phyloP scores from a whole-genome alignment of 2,888 invertebrate genomes.

The Mythimna impura region DNA sequence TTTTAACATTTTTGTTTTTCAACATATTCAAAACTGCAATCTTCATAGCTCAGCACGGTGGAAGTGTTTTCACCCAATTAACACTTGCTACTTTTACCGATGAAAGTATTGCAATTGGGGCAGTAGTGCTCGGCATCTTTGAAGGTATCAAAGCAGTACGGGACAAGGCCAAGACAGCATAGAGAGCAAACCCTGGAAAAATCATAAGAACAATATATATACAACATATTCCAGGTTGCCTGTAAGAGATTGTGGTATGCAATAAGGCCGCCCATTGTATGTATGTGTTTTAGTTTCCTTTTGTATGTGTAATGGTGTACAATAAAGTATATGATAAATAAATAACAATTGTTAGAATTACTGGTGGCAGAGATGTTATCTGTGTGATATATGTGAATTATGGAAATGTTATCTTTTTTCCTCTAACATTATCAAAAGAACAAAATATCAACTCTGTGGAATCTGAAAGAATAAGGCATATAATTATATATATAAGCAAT shows the following conservation, averaged over 20 bases:
- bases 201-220: conserved; percentile 4
- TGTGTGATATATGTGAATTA: no score
- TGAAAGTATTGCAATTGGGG: conserved; percentile 87
- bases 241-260: no score
- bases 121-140: conserved; percentile 89
- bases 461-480: not conserved
- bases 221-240: no score
- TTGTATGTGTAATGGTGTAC: no score
- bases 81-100: conserved; percentile 87
- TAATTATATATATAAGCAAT: not conserved
- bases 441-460: not conserved
- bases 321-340: no score
- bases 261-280: no score
- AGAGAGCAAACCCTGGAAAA: conserved; percentile 86
- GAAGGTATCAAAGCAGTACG: conserved; percentile 88
- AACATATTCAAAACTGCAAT: conserved; percentile 27
- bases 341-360: conserved; percentile 11
- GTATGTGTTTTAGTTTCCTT: no score
- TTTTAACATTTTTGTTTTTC: conserved; percentile 33
- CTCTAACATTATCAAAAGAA: not conserved
- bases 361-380: not conserved
- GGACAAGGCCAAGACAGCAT: conserved; percentile 86
- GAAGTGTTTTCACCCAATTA: conserved; percentile 53
- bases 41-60: conserved; percentile 27
- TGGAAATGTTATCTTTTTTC: not conserved